Conservation (phyloP, 2,113 vertebrate species). For the Chunga burmeisteri region DNA sequence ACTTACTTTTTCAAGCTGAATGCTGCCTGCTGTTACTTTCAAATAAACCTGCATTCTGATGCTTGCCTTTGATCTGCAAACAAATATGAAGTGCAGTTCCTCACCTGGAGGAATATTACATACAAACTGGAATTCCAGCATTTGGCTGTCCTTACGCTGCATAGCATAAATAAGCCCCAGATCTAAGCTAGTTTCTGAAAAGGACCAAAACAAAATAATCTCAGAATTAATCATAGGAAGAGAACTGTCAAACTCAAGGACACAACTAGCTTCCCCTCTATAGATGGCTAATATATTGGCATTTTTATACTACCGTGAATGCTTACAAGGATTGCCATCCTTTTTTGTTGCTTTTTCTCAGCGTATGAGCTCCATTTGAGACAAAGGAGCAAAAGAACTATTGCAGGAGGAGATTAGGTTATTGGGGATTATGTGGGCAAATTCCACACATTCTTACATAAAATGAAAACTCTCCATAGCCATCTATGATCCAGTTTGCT, state of each 20-base stretch:
- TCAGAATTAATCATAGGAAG: not conserved
- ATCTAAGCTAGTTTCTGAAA: not conserved
- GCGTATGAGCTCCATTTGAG: not conserved
- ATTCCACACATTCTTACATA: not conserved
- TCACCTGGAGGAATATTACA: not conserved
- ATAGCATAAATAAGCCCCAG: not conserved
- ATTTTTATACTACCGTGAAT: not conserved
- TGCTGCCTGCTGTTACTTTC: not conserved
- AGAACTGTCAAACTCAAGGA: not conserved
- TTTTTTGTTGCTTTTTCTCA: not conserved
- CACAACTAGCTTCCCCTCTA: not conserved
- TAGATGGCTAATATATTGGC: not conserved
- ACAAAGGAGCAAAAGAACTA: not conserved
- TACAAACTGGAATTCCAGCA: not conserved
- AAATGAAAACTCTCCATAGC: not conserved
- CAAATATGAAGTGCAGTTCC: not conserved
- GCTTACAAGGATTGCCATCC: not conserved
- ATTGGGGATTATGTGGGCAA: not conserved
- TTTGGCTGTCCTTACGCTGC: not conserved
- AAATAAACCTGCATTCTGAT: not conserved
- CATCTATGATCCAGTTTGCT: constrained; percentile 20
- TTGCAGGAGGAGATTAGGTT: not conserved
- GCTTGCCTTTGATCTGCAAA: not conserved
- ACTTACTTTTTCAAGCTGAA: not conserved
- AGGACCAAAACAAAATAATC: not conserved